Evolutionary conservation across 2,888 invertebrate genomes (phyloP), one percentile per base, ranked within the genome.

Genomic region (Drosophila yooni): DNA sequence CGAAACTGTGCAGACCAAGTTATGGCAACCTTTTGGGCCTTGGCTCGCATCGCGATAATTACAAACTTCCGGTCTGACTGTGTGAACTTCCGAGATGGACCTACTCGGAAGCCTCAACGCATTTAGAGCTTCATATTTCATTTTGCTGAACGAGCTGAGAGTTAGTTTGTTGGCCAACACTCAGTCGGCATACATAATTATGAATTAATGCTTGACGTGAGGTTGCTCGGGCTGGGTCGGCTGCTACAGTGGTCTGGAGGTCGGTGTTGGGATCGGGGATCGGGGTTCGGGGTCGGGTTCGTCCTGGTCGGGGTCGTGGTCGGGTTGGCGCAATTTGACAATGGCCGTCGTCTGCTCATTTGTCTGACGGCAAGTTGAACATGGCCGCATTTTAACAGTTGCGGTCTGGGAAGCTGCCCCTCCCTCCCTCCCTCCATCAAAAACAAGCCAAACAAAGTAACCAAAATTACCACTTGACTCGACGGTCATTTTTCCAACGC

Each of bases 111-210:
- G 73, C 64, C 70, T 73, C 68, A 77, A 72, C 79, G 73, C 83
- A 85, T 78, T 85, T 73, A 61, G 61, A 73, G 71, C 52, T 83
- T 83, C 88, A 88, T 88, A 89, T 88, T 89, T 88, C 90, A 90
- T 90, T 81, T 72, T 59, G 36, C 56, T 38, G 59, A 63, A 31
- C 52, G 27, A 25, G 56, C 50, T 48, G 48, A 78, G 82, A 76
- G 76, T 61, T 81, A 40, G 38, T 56, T 56, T 40, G 72, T 70
- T 80, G 79, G 79, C 86, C 86, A 83, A 88, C 91, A 81, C 85
- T 90, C 85, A 89, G 81, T 83, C 84, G 79, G 89, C 90, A 91
- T 91, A 88, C 91, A 90, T 91, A 91, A 91, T 91, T 91, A 91
- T 91, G 90, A 91, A 90, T 90, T 91, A 91, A 90, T 90, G 89